phyloP scores from a whole-genome alignment of 2,888 invertebrate genomes.

The Congeria kusceri region DNA sequence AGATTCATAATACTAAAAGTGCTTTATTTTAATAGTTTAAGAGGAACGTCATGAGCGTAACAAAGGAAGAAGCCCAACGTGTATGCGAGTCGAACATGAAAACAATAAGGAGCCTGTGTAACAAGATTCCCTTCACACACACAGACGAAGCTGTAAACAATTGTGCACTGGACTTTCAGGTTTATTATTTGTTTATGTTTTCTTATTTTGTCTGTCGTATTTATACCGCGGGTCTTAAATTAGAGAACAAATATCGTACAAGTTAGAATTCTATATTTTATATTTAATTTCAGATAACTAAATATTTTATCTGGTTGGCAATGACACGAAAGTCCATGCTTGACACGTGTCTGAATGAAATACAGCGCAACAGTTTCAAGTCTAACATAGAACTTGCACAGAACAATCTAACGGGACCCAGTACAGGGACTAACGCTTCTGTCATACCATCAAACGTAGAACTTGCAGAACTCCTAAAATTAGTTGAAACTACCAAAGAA shows the following conservation, averaged over 20 bases:
- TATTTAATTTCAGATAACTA: slow-evolving; percentile 14
- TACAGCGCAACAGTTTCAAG: slow-evolving; percentile 26
- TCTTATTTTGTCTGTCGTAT: no score
- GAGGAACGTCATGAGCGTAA: background rate
- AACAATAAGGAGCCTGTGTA: background rate
- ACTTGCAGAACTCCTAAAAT: background rate
- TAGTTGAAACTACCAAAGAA: background rate
- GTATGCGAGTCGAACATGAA: slow-evolving; percentile 7
- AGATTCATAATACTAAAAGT: no score
- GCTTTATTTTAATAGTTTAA: background rate
- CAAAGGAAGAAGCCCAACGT: background rate
- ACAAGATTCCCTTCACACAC: slow-evolving; percentile 23
- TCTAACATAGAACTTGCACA: slow-evolving; percentile 5
- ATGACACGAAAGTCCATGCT: slow-evolving; percentile 36
- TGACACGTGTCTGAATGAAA: slow-evolving; percentile 30
- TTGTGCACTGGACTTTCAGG: slow-evolving; percentile 29
- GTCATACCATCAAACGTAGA: background rate
- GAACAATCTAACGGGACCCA: background rate
- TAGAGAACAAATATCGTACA: no score
- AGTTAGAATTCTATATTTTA: no score
- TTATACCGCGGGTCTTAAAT: no score
- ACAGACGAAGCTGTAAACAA: slow-evolving; percentile 28
- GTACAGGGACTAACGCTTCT: background rate
- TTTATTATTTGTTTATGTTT: background rate
- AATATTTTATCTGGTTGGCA: slow-evolving; percentile 7